Conservation (phyloP, 2,113 vertebrate genomes). For the Dipodomys merriami region DNA sequence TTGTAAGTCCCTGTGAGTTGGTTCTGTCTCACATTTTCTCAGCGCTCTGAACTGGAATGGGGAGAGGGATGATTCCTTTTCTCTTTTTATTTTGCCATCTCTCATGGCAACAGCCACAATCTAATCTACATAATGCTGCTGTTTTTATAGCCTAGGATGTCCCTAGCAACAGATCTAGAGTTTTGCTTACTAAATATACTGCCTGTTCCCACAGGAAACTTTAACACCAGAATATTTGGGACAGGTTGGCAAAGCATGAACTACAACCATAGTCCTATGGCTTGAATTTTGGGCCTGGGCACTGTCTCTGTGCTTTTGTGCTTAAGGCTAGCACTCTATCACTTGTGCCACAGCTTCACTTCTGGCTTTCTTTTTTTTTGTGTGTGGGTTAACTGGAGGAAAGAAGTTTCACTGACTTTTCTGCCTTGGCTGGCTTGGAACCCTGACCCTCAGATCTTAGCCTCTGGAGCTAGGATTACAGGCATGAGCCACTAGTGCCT, state of each 20-base stretch:
- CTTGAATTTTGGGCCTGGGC: too few relatives aligned
- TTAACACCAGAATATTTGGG: conserved; percentile 34
- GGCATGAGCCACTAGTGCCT: too few relatives aligned
- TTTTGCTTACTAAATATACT: conserved; percentile 59
- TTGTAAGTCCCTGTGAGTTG: not conserved
- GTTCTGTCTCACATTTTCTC: not conserved
- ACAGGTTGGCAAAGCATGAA: conserved; percentile 31
- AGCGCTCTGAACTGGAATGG: conserved; percentile 4
- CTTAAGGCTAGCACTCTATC: too few relatives aligned
- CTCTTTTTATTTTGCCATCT: conserved; percentile 32
- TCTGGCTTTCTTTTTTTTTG: too few relatives aligned
- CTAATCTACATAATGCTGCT: not conserved
- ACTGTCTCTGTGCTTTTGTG: too few relatives aligned
- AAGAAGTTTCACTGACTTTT: too few relatives aligned
- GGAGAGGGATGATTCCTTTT: not conserved
- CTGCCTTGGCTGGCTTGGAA: not conserved
- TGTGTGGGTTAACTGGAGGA: too few relatives aligned
- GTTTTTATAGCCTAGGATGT: conserved; percentile 48
- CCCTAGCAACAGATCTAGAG: conserved; percentile 19
- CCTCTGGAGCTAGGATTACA: too few relatives aligned
- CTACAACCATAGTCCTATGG: too few relatives aligned
- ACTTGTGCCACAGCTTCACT: too few relatives aligned
- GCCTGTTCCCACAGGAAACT: conserved; percentile 39
- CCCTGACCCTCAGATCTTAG: too few relatives aligned
- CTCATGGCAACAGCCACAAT: not conserved